Evolutionary conservation across 2,797 vertebrate species (phyloP).

Genomic region (Pantherophis vulpinus): DNA sequence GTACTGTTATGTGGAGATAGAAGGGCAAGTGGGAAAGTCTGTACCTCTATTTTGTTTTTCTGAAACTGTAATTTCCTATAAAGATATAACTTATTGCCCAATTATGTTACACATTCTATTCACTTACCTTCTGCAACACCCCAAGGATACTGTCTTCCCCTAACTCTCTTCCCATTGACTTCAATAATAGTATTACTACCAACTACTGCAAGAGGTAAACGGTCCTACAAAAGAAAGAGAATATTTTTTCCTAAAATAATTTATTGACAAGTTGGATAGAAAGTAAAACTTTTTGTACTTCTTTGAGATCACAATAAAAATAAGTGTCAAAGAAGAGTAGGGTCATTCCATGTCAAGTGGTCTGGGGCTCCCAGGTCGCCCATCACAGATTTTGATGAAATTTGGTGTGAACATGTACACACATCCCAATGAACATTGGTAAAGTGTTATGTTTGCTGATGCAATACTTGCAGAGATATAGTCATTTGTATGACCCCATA

Average conservation of each 20-base stretch:
- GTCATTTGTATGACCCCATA: too few relatives aligned
- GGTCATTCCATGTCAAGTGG: too few relatives aligned
- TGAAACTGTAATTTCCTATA: background rate
- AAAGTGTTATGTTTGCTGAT: too few relatives aligned
- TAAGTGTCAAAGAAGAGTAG: background rate
- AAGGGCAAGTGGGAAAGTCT: background rate
- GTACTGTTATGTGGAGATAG: background rate
- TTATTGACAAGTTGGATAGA: slow-evolving; percentile 13
- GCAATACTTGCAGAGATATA: too few relatives aligned
- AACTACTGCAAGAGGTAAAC: slow-evolving; percentile 95
- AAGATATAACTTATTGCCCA: background rate
- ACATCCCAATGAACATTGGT: too few relatives aligned
- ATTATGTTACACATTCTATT: background rate
- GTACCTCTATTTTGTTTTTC: background rate
- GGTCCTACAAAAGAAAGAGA: slow-evolving; percentile 80
- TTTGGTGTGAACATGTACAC: too few relatives aligned
- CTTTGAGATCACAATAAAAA: background rate
- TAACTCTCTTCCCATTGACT: slow-evolving; percentile 89
- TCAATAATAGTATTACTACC: slow-evolving; percentile 98
- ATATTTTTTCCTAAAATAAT: slow-evolving; percentile 28
- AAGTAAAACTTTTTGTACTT: background rate
- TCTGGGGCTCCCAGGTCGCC: too few relatives aligned
- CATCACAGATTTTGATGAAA: too few relatives aligned
- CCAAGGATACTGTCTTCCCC: slow-evolving; percentile 98
- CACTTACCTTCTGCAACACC: slow-evolving; percentile 94